Conservation (phyloP, 1,140 invertebrate species). For the Drosophila lini region DNA sequence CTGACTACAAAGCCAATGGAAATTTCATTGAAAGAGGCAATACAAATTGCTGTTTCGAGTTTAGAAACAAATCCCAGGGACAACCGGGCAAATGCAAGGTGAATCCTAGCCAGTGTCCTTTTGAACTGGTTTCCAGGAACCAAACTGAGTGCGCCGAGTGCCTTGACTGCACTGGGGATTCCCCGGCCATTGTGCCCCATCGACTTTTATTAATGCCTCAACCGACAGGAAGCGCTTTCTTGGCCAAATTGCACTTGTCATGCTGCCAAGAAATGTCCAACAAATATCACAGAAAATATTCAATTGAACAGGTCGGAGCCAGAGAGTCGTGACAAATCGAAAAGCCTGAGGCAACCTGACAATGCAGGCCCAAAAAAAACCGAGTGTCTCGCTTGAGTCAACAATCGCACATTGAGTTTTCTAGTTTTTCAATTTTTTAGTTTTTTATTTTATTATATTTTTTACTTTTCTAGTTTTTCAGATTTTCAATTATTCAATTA, state of each 20-base stretch:
- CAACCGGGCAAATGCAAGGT: slow-evolving; percentile 8
- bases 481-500: background rate
- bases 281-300: slow-evolving; percentile 9
- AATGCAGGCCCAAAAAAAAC: slow-evolving; percentile 12
- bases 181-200: slow-evolving; percentile 23
- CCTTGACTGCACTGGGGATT: background rate
- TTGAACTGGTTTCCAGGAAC: slow-evolving; percentile 30
- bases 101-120: slow-evolving; percentile 6
- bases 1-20: slow-evolving; percentile 24
- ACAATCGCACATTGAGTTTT: slow-evolving; percentile 9
- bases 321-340: slow-evolving; percentile 34
- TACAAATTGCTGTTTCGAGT: slow-evolving; percentile 25
- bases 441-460: background rate
- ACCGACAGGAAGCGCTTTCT: slow-evolving; percentile 72
- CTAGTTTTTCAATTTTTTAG: background rate
- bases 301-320: slow-evolving; percentile 15
- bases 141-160: background rate
- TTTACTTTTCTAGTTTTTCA: background rate
- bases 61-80: slow-evolving; percentile 12
- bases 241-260: slow-evolving; percentile 74
- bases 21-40: slow-evolving; percentile 23
- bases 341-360: slow-evolving; percentile 4
- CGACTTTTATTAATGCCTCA: slow-evolving; percentile 52
- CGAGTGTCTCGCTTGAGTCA: slow-evolving; percentile 7
- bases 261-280: slow-evolving; percentile 39